A percentile compares a stretch with the other conserved stretches of the same genome.
Evolutionary conservation across 2,113 vertebrate genomes (phyloP).

Genomic region (Corynorhinus townsendii): DNA sequence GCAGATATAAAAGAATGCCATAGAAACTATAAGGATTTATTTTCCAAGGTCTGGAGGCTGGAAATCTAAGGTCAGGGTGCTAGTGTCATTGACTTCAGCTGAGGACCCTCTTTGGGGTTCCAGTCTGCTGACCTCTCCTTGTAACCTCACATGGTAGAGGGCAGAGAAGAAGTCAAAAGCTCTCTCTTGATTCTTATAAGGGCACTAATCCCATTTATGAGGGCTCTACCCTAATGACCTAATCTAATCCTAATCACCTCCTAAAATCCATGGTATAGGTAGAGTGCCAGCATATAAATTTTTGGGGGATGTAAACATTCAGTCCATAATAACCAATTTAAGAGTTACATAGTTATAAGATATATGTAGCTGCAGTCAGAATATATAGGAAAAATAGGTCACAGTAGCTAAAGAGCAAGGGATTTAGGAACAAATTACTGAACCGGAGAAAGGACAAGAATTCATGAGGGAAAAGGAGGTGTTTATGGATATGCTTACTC

Average conservation of each 20-base stretch:
- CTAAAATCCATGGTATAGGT: not conserved
- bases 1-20: not conserved
- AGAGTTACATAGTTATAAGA: not conserved
- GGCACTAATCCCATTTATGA: not conserved
- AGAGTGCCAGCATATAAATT: not conserved
- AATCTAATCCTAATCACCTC: not conserved
- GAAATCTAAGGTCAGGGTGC: not conserved
- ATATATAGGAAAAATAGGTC: not conserved
- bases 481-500: not conserved
- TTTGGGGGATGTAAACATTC: not conserved
- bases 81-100: not conserved
- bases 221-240: not conserved
- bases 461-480: not conserved
- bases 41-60: not conserved
- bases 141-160: not conserved
- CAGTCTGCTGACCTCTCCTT: not conserved
- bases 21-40: not conserved
- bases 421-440: not conserved
- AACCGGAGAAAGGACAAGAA: not conserved
- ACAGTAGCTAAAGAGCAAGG: not conserved
- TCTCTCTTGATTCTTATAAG: not conserved
- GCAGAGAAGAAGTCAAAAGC: not conserved
- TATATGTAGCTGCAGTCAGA: not conserved
- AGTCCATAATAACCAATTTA: not conserved
- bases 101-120: not conserved